Base-by-base conservation (phyloP, 2,113 vertebrate genomes). In the Mustelus asterias region DNA sequence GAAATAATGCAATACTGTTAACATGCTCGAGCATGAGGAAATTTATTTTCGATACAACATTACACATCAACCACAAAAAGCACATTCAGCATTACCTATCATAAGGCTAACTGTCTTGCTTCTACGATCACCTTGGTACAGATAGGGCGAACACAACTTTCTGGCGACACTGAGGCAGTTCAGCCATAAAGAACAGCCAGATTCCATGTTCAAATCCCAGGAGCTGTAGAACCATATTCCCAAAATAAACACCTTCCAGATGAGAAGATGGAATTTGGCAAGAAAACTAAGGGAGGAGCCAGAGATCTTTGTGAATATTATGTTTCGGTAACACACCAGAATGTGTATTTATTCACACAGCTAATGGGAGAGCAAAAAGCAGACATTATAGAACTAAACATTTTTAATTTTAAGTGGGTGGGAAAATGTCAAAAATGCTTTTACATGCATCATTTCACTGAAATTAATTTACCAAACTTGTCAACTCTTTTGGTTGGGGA, bases 1-100 rank as follows among this genome's bases (percentile, higher is more conserved):
- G 16, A 95, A 94, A 94, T 96, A 44, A 96, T 29, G 41, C 9
- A 72, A 48, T 48, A 95, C 29, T 69, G 37, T 95, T 48, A 95
- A 72, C 44, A 48, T 22, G 29, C 60, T 29, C 88, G 60, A 65
- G 37, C 60, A 10, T 37, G 8, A 24, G 33, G 7, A n/a, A 37
- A 63, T 93, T 93, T 14, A 93, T 37, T 93, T 93, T 18, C 33
- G 22, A 37, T 9, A 92, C n/a, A 83, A 20, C 16, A 20, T 29
- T 41, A n/a, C n/a, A 29, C 70, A 95, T 29, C 37, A 93, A 65
- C 6, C 33, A 67, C 7, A 65, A 10, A 37, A 72, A 60, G 41
- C 16, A 67, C 33, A 67, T 26, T 78, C 70, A 80, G 95, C 48
- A 95, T 48, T 1, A 80, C 22, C 33, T 20, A 58, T 41, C 33